Percentiles rank a stretch among this genome's conserved stretches.
Evolutionary conservation across 2,888 invertebrate species (phyloP).

Genomic region (Plemyria rubiginata): DNA sequence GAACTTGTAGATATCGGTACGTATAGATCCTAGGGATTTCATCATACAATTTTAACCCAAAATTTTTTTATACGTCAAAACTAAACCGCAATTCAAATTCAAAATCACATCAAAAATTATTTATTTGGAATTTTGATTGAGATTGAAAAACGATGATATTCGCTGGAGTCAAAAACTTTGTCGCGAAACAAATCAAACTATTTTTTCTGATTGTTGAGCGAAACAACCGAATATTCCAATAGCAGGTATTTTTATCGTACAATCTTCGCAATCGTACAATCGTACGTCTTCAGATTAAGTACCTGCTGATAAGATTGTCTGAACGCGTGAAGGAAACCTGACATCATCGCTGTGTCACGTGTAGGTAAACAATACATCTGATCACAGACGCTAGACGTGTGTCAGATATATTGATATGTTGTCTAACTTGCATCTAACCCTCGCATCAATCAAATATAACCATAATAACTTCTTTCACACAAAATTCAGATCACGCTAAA

Average conservation of each 20-base stretch:
- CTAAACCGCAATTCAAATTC: no score
- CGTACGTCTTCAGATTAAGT: slow-evolving; percentile 26
- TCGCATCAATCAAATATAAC: neutral
- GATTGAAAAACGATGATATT: no score
- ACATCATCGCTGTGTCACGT: slow-evolving; percentile 19
- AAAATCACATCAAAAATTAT: no score
- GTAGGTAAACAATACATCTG: slow-evolving; percentile 23
- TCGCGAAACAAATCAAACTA: neutral
- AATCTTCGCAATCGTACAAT: neutral
- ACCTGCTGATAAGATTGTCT: slow-evolving; percentile 36
- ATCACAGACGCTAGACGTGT: neutral
- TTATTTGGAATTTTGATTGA: no score
- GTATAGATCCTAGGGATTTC: slow-evolving; percentile 33
- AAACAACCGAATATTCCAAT: neutral
- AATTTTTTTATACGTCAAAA: no score
- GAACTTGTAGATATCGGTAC: slow-evolving; percentile 90
- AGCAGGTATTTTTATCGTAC: slow-evolving; percentile 15
- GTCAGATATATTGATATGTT: neutral
- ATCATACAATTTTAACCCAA: no score
- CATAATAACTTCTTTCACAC: neutral
- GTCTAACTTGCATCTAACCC: neutral
- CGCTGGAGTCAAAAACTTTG: no score
- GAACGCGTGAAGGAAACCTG: slow-evolving; percentile 32
- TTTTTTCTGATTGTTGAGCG: neutral
- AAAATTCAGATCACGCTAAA: no score